Evolutionary conservation across 1,140 invertebrate species (phyloP).

Genomic region (Habropoda laboriosa): DNA sequence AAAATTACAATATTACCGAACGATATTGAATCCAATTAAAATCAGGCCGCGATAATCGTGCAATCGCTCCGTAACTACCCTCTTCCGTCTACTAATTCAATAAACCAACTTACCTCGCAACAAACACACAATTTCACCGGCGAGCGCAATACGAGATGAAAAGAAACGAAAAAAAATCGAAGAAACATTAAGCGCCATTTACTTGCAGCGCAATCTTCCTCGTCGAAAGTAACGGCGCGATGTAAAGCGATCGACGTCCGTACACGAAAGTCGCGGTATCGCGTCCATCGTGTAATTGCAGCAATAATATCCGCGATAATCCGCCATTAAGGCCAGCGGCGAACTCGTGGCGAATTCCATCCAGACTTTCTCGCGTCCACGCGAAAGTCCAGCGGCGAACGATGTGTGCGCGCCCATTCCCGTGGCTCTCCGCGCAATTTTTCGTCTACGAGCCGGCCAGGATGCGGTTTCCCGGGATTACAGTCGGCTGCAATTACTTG

Average conservation of each 20-base stretch:
- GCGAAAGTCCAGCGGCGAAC: slow-evolving; percentile 34
- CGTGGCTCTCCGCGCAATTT: slow-evolving; percentile 57
- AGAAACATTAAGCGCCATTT: background rate
- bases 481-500: slow-evolving; percentile 75
- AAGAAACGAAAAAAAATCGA: background rate
- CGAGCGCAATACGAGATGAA: background rate
- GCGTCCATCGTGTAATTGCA: background rate
- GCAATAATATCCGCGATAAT: slow-evolving; percentile 8
- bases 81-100: background rate
- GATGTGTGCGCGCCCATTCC: slow-evolving; percentile 58
- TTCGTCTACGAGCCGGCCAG: slow-evolving; percentile 52
- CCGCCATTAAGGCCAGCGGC: background rate
- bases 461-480: slow-evolving; percentile 73
- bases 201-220: background rate
- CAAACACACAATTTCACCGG: slow-evolving; percentile 9
- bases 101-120: slow-evolving; percentile 10
- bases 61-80: background rate
- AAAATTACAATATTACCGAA: background rate
- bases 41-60: background rate
- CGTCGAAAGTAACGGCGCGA: background rate
- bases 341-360: background rate
- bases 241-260: background rate
- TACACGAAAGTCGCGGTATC: background rate
- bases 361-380: slow-evolving; percentile 48
- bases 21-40: background rate